Evolutionary conservation across 2,888 invertebrate genomes (phyloP), one percentile per base, ranked within the genome.

Genomic region (Trissoscelio sp.): DNA sequence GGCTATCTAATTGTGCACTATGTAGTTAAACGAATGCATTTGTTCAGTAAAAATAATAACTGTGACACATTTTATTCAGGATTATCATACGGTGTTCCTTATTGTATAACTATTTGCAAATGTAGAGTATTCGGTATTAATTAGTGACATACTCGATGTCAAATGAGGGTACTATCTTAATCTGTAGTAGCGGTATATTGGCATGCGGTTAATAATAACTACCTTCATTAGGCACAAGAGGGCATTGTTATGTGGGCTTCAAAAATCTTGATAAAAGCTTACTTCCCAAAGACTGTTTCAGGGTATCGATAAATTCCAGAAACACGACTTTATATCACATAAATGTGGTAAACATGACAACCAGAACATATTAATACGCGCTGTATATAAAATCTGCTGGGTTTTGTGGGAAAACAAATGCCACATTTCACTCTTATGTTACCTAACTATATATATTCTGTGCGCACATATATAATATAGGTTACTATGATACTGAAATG

Each of bases 141-240:
- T 73, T 72, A 72, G 60, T 72, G 67, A 60, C 39, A 70, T 62
- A 48, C 28, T 77, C 74, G 78, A 75, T 77, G 64, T 78, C 72
- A 85, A 87, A 88, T 88, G 87, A 83, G 88, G 88, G 88, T 86
- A 83, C 78, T 88, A 88, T 88, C 88, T 84, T 82, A 84, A 87
- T 86, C 86, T 86, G 78, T 81, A 53, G 62, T 88, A 88, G 87
- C 88, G 88, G 88, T 88, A 86, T 81, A 85, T 84, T 83, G 74
- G 81, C 83, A 75, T 80, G 79, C 66, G 53, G 81, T 84, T 85
- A 83, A 84, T 85, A 83, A 84, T 86, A 84, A 84, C 72, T 83
- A 72, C 77, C 82, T 85, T 86, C 86, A 83, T 87, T 87, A 85
- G 79, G 7, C 20, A 51, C 24, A 74, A 74, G 70, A 31, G 69